These are phyloP conservation scores for Mechanitis messenoides DNA, from an alignment of 2,888 invertebrate species.

Conservation along the genomic window DNA sequence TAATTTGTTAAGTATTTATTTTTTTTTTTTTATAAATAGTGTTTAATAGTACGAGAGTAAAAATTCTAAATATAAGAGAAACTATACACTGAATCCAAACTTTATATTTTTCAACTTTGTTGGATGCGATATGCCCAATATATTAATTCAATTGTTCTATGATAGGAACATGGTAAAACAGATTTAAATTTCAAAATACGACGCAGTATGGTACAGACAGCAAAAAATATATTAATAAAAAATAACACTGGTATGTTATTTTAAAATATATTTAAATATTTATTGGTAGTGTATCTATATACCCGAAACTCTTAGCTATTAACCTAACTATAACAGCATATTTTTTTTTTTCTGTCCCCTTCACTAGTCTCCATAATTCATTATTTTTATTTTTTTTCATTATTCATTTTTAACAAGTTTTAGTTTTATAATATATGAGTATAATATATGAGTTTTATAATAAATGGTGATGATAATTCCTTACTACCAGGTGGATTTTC, in stretches of 20 bases:
- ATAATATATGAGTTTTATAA: no score
- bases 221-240: slow-evolving; percentile 10
- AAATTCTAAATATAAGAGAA: no score
- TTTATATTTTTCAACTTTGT: background rate
- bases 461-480: no score
- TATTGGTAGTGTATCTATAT: no score
- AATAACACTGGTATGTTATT: background rate
- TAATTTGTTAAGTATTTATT: background rate
- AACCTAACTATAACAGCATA: no score
- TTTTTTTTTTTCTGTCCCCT: no score
- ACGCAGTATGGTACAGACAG: slow-evolving; percentile 17
- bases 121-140: slow-evolving; percentile 13
- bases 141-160: slow-evolving; percentile 25
- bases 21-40: background rate
- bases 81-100: background rate
- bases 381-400: no score
- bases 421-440: no score
- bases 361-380: no score
- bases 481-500: no score
- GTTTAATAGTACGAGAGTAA: background rate
- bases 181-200: slow-evolving; percentile 27
- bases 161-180: slow-evolving; percentile 23
- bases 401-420: no score
- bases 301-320: no score
- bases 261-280: background rate